Percentiles rank a stretch among this genome's conserved stretches.
Evolutionary conservation across 2,797 vertebrate species (phyloP).

Genomic region (Anabas testudineus): DNA sequence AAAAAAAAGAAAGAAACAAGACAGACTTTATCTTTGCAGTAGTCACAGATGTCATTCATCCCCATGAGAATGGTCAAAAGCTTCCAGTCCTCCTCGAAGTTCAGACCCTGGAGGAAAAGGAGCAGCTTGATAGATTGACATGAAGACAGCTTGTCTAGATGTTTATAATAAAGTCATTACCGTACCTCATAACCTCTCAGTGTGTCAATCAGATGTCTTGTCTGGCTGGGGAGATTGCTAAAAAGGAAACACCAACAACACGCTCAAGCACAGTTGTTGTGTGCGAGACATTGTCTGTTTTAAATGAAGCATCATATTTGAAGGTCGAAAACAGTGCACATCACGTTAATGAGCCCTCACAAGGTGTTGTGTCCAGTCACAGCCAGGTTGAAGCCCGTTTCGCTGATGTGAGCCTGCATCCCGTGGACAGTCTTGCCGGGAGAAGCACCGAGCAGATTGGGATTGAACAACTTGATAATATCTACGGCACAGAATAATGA

Average conservation of each 20-base stretch:
- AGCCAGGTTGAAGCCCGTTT: conserved; percentile 87
- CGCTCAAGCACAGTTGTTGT: background rate
- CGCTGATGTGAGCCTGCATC: conserved; percentile 77
- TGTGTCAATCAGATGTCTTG: conserved; percentile 84
- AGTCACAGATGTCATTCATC: conserved; percentile 88
- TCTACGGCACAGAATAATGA: conserved; percentile 67
- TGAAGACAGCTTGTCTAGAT: background rate
- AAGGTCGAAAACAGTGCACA: background rate
- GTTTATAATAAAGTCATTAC: background rate
- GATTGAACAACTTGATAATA: conserved; percentile 86
- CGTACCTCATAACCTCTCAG: conserved; percentile 81
- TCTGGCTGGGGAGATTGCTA: conserved; percentile 84
- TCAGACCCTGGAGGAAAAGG: conserved; percentile 74
- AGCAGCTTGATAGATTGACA: background rate
- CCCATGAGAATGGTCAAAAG: conserved; percentile 87
- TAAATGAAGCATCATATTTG: background rate
- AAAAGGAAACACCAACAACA: too few species aligned
- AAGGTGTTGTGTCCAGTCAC: conserved; percentile 87
- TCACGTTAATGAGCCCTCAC: conserved; percentile 62
- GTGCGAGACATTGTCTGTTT: background rate
- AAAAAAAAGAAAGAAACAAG: background rate
- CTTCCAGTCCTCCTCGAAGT: conserved; percentile 88
- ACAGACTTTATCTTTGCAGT: conserved; percentile 85
- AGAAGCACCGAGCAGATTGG: conserved; percentile 80
- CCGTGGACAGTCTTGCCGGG: conserved; percentile 80